These are phyloP conservation scores for Tokudaia muenninki DNA, from an alignment of 2,797 vertebrate genomes.

Conservation along the genomic window DNA sequence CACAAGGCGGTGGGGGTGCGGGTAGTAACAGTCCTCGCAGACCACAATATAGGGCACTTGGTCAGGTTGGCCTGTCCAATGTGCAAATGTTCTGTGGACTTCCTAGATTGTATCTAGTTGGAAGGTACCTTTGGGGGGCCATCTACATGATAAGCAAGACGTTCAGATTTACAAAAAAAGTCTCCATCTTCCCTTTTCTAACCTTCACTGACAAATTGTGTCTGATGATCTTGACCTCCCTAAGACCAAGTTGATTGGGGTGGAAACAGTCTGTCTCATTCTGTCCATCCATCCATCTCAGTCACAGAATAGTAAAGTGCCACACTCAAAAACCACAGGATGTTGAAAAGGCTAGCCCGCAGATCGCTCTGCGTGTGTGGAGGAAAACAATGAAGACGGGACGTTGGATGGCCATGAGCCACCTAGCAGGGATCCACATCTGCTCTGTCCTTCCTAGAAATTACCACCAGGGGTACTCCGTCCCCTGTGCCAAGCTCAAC, in stretches of 20 bases:
- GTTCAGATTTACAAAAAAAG: not conserved
- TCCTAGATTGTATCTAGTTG: not conserved
- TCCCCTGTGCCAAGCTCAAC: not conserved
- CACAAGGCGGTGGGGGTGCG: not conserved
- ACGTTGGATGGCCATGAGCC: not conserved
- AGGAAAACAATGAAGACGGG: not conserved
- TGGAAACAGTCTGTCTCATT: not conserved
- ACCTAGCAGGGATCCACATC: not conserved
- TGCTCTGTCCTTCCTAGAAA: not conserved
- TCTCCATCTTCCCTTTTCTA: not conserved
- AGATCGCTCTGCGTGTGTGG: not conserved
- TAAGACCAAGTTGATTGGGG: not conserved
- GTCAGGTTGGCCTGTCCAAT: not conserved
- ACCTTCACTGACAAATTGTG: not conserved
- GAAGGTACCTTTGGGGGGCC: not conserved
- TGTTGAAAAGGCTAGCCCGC: not conserved
- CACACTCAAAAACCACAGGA: not conserved
- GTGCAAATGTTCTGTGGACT: not conserved
- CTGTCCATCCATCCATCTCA: not conserved
- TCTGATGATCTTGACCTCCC: not conserved
- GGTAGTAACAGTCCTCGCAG: not conserved
- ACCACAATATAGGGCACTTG: not conserved
- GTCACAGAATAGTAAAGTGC: not conserved
- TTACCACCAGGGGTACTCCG: not conserved
- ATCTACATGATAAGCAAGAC: not conserved